Conservation (phyloP, 2,797 vertebrate genomes). For the Percopsis omiscomaycus region DNA sequence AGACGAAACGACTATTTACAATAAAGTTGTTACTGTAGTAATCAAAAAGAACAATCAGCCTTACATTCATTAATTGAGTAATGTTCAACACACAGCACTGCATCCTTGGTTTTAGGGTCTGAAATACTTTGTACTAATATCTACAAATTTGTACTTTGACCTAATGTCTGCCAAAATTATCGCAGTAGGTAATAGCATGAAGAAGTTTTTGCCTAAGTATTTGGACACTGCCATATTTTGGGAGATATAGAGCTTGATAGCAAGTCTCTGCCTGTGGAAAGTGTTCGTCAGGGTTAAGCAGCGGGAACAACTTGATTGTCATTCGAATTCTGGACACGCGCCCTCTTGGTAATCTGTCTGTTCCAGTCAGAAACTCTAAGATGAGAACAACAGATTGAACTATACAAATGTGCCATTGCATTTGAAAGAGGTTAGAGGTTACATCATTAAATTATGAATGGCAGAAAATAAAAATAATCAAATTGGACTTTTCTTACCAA, state of each 20-base stretch:
- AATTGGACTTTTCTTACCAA: slow-evolving; percentile 61
- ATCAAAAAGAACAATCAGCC: background rate
- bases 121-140: no score
- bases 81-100: background rate
- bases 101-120: background rate
- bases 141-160: no score
- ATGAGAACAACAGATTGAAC: background rate
- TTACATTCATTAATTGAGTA: background rate
- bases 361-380: slow-evolving; percentile 72
- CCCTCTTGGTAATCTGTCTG: slow-evolving; percentile 43
- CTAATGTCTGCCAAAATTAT: slow-evolving; percentile 49
- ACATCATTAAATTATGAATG: background rate
- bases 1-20: slow-evolving; percentile 1
- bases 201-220: slow-evolving; percentile 58
- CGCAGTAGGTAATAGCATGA: slow-evolving; percentile 49
- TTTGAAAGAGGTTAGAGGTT: background rate
- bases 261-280: slow-evolving; percentile 53
- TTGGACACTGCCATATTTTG: slow-evolving; percentile 66
- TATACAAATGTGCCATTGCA: background rate
- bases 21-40: background rate
- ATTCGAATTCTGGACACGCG: slow-evolving; percentile 24
- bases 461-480: slow-evolving; percentile 3
- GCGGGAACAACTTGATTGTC: background rate
- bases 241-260: slow-evolving; percentile 37
- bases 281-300: slow-evolving; percentile 42